Evolutionary conservation across 2,113 vertebrate genomes (phyloP).

Genomic region (Glaucidium brasilianum): DNA sequence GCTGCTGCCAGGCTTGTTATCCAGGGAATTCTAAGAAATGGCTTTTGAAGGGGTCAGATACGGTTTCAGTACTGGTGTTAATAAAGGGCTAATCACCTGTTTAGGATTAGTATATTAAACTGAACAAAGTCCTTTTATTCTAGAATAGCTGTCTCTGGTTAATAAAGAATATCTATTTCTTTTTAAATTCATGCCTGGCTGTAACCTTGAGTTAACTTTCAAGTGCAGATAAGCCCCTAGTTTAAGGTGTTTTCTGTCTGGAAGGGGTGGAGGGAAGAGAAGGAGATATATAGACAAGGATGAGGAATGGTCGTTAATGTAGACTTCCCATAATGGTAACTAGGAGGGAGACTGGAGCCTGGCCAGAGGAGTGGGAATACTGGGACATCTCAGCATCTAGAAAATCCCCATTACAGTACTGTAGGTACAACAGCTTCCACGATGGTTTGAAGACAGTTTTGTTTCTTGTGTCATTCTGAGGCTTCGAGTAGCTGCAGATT

Average conservation of each 20-base stretch:
- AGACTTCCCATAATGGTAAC: neutral
- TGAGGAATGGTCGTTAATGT: neutral
- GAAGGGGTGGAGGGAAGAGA: neutral
- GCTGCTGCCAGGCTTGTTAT: neutral
- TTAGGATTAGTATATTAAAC: neutral
- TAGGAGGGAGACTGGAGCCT: neutral
- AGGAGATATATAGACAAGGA: neutral
- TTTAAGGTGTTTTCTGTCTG: neutral
- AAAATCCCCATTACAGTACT: neutral
- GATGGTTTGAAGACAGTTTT: neutral
- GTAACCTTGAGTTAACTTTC: neutral
- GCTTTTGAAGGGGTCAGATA: neutral
- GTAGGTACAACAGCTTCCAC: neutral
- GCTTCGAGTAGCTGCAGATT: neutral
- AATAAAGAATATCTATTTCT: neutral
- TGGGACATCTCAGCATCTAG: neutral
- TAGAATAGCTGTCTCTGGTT: neutral
- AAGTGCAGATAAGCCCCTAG: neutral
- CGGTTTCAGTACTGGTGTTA: neutral
- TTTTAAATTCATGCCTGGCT: neutral
- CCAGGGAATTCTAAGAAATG: neutral
- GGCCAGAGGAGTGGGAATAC: neutral
- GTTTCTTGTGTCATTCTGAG: neutral
- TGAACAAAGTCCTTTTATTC: neutral
- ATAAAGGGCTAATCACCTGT: neutral